Conservation (phyloP, 2,888 invertebrate genomes). For the Nymphalis c-album region DNA sequence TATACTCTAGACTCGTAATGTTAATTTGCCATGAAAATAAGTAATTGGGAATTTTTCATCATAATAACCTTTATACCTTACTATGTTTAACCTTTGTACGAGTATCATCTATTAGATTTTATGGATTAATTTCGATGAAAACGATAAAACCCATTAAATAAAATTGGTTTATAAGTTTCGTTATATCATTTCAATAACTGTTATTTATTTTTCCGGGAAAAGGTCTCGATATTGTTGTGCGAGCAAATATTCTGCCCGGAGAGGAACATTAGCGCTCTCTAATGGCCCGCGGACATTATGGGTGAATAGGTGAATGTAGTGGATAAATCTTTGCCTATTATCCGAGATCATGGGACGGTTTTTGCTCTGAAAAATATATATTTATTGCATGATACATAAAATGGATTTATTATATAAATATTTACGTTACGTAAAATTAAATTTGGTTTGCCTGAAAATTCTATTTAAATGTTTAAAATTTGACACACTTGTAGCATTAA, state of each 20-base stretch:
- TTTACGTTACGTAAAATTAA: too few relatives aligned
- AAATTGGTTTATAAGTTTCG: background rate
- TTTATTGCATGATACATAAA: background rate
- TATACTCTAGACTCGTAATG: too few relatives aligned
- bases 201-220: conserved; percentile 7
- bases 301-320: conserved; percentile 9
- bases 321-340: conserved; percentile 18
- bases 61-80: too few relatives aligned
- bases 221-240: conserved; percentile 19
- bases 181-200: background rate
- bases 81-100: too few relatives aligned
- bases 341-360: conserved; percentile 1
- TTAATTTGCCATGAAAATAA: too few relatives aligned
- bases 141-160: background rate
- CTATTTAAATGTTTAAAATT: too few relatives aligned
- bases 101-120: too few relatives aligned
- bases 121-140: background rate
- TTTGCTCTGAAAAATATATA: background rate
- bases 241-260: conserved; percentile 29
- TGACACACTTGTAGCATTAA: too few relatives aligned
- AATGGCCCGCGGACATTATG: conserved; percentile 29
- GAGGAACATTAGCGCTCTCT: conserved; percentile 33
- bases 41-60: too few relatives aligned
- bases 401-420: too few relatives aligned
- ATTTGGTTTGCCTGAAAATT: too few relatives aligned